These are phyloP conservation scores for Cromileptes altivelis DNA, from an alignment of 2,113 vertebrate species.

Conservation along the genomic window DNA sequence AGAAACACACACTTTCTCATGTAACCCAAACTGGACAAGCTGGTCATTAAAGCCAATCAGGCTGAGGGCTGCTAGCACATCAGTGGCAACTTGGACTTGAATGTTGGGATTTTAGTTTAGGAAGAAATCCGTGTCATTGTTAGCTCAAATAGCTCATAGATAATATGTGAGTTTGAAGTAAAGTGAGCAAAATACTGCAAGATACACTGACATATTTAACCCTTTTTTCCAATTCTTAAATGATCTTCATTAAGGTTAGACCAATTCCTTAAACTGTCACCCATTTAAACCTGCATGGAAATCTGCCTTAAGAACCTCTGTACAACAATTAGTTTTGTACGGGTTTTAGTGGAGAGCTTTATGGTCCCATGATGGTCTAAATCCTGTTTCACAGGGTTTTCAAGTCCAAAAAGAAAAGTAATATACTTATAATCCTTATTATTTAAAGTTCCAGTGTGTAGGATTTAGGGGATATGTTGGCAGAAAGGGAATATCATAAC, in stretches of 20 bases:
- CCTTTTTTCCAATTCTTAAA: background rate
- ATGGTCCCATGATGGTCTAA: background rate
- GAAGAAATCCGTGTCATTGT: background rate
- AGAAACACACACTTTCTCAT: constrained; percentile 39
- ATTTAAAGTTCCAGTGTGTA: background rate
- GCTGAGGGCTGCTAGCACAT: constrained; percentile 13
- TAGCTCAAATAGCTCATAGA: background rate
- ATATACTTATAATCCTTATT: background rate
- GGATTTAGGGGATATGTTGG: too few species aligned
- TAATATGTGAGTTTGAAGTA: background rate
- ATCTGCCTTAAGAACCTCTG: background rate
- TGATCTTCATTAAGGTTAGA: background rate
- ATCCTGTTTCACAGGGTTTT: constrained; percentile 4
- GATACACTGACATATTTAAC: background rate
- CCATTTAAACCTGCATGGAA: background rate
- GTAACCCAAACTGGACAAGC: constrained; percentile 37
- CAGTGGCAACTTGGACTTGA: background rate
- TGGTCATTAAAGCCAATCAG: constrained; percentile 54
- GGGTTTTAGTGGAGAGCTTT: background rate
- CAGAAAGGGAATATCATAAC: too few species aligned
- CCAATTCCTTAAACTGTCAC: background rate
- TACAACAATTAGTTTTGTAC: background rate
- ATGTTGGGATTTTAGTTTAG: background rate
- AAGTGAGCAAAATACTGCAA: background rate
- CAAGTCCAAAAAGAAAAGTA: background rate